Base-by-base conservation (phyloP, 2,113 vertebrate species). In the Eleginops maclovinus region DNA sequence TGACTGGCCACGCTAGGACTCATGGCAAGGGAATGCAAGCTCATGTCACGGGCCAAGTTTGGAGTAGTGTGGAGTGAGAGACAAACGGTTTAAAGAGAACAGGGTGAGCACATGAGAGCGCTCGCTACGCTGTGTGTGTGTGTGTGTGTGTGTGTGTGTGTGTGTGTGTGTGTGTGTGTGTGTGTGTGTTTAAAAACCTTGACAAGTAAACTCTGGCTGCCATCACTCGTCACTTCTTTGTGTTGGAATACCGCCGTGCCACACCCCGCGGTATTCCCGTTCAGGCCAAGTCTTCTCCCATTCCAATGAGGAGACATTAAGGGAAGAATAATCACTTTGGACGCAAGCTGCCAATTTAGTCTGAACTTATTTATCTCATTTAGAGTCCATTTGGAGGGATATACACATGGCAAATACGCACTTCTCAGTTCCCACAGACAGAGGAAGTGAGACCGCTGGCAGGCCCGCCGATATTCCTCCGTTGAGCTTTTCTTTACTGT, bases 191-290 rank as follows among this genome's bases (percentile, higher is more conserved):
- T 36, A 82, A 88, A 86, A 89, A 83, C 76, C 81, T 86, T 87
- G 90, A 92, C 86, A 75, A 88, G 87, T 87, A 88, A 91, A 89
- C 89, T 85, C 88, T 92, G 93, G 87, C 89, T 84, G 90, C 88
- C 85, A 63, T 92, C 88, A 89, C 84, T 92, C 88, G 76, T 86
- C 90, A 89, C 90, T 85, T 92, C 83, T 88, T 88, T 90, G 88
- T 88, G 86, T 84, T 87, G 88, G 88, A 86, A 79, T 44, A 71
- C 76, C 46, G 82, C 70, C 80, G 16, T 61, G 85, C 86, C 89
- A 86, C 83, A 82, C 91, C 91, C 90, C 58, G 36, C 28, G 72
- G 73, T 89, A 75, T 68, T 74, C 68, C 80, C n/a, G 15, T 13
- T 9, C 46, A 75, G 74, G 87, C 82, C 90, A 89, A 88, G 88